Base-by-base conservation (phyloP, 2,797 vertebrate species). In the Epinephelus malabaricus region DNA sequence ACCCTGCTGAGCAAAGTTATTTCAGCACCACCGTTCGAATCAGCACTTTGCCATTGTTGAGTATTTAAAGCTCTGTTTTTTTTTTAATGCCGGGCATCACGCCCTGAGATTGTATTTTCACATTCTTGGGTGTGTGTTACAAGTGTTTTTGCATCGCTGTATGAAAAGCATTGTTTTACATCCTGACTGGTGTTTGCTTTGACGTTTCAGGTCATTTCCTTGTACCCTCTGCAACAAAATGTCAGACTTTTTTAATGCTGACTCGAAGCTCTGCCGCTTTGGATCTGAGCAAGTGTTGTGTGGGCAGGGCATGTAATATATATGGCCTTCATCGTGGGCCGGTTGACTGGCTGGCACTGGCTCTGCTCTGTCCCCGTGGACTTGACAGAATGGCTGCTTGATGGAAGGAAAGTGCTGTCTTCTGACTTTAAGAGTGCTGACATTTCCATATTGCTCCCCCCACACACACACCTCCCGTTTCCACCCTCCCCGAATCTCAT, bases 371-470 rank as follows among this genome's bases (percentile, higher is more conserved):
- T 92, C 90, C 82, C 88, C 19, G 78, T 70, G 80, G 92, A 84
- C 86, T 78, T 81, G 79, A 88, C 86, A 74, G 81, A 89, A 73
- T 11, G 53, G 73, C 88, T 80, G 72, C 71, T 62, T 89, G 88
- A 88, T 69, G 69, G 86, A 78, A 34, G 69, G 71, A 90, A 92
- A 92, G 79, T 92, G 89, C 93, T 92, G 90, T 89, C 84, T 84
- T 88, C 85, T 87, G 90, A 92, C 86, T 94, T 92, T 78, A 63
- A 71, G 89, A 94, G 62, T 93, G 92, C 94, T 94, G 93, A 95
- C 91, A 89, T 92, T 81, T 90, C 87, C 85, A 82, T 85, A 89
- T 82, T 78, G 74, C 53, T 21, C 25, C 65, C 66, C 53, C 47
- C 70, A 47, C 25, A 40, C 58, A n/a, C 47, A 40, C 54, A 40